phyloP scores from a whole-genome alignment of 2,113 vertebrate species.

The Coptodon bakossiorum region DNA sequence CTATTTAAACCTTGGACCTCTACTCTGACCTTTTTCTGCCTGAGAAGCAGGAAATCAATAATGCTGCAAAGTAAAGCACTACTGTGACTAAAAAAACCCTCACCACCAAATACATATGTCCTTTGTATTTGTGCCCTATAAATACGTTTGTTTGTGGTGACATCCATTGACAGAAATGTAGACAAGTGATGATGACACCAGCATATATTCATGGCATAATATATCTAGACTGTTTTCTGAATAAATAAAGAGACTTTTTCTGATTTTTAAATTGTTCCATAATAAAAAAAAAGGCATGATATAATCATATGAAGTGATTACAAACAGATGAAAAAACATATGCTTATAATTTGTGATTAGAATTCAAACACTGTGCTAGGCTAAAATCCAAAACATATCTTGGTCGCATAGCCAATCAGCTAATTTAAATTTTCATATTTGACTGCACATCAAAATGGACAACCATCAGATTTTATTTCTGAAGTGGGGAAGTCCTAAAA shows the following conservation, averaged over 20 bases:
- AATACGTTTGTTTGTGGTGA: background rate
- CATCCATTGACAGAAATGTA: background rate
- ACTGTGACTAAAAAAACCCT: background rate
- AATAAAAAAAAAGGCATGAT: background rate
- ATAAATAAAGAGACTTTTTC: background rate
- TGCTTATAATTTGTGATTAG: background rate
- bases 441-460: background rate
- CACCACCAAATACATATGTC: background rate
- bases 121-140: background rate
- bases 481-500: background rate
- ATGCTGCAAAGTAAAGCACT: background rate
- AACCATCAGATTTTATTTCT: background rate
- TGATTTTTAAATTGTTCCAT: background rate
- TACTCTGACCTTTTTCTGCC: background rate
- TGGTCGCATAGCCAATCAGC: background rate
- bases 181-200: background rate
- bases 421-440: background rate
- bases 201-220: background rate
- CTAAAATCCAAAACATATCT: background rate
- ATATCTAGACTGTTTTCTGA: background rate
- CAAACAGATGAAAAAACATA: background rate
- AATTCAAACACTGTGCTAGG: background rate
- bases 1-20: background rate
- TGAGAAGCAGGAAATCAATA: background rate
- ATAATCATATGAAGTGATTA: background rate